Evolutionary conservation across 1,140 invertebrate genomes (phyloP).

Genomic region (Solen grandis): DNA sequence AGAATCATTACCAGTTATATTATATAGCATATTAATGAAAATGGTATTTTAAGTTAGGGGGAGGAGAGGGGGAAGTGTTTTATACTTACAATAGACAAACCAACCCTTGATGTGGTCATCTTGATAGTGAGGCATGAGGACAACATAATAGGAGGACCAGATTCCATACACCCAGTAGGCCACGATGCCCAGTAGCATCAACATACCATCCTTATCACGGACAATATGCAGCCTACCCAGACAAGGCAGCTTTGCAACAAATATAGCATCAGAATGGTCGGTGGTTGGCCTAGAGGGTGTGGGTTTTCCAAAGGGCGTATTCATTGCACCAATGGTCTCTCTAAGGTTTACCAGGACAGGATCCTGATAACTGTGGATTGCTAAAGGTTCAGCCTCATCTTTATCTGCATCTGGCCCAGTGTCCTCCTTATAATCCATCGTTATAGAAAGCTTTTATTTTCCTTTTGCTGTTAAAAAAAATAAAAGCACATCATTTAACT

Average conservation of each 20-base stretch:
- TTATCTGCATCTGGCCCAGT: too few species aligned
- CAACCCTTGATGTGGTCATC: conserved; percentile 20
- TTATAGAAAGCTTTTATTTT: too few species aligned
- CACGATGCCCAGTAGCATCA: conserved; percentile 30
- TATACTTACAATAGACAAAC: conserved; percentile 45
- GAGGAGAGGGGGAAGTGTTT: too few species aligned
- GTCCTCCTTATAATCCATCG: too few species aligned
- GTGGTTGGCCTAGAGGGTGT: neutral
- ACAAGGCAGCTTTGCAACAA: conserved; percentile 10
- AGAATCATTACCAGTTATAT: too few species aligned
- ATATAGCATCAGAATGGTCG: neutral
- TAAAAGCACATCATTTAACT: too few species aligned
- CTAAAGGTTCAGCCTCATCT: too few species aligned
- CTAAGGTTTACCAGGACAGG: neutral
- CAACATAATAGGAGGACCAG: conserved; percentile 49
- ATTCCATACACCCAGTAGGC: conserved; percentile 53
- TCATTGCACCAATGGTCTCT: neutral
- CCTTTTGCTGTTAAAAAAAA: too few species aligned
- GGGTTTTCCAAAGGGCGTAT: too few species aligned
- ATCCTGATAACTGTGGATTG: too few species aligned
- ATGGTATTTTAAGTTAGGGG: too few species aligned
- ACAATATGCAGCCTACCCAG: conserved; percentile 35
- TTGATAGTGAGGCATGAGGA: conserved; percentile 42
- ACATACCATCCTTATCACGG: conserved; percentile 33
- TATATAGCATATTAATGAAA: too few species aligned